Conservation (phyloP, 2,113 vertebrate genomes). For the Campylomormyrus numenius region DNA sequence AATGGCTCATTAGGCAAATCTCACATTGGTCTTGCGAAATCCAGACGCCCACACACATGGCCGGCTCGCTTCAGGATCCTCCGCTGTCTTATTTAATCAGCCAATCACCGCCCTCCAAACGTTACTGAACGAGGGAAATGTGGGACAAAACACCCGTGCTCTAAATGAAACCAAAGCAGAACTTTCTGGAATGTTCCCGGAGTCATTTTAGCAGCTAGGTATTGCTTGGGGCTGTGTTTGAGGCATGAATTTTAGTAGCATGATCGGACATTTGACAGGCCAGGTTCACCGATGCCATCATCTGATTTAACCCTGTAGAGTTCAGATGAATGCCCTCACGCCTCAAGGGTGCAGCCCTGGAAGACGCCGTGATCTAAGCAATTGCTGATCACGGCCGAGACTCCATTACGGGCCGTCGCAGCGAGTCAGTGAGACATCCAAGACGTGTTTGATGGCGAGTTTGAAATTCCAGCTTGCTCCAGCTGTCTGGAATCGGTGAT, state of each 20-base stretch:
- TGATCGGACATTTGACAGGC: not conserved
- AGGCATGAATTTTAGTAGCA: not conserved
- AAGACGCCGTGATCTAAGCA: not conserved
- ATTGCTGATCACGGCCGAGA: not conserved
- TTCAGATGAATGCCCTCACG: not conserved
- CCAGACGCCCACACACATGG: not conserved
- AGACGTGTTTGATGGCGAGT: not conserved
- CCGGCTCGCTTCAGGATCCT: not conserved
- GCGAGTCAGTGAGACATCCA: not conserved
- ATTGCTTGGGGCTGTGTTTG: not conserved
- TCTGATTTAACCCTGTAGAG: not conserved
- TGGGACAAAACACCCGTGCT: not conserved
- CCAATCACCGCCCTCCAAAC: not conserved
- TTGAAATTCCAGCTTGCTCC: not conserved
- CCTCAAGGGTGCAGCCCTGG: not conserved
- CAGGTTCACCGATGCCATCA: not conserved
- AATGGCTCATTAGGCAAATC: constrained; percentile 4
- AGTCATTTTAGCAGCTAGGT: not conserved
- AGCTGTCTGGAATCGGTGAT: not conserved
- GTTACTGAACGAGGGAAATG: not conserved
- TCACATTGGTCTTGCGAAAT: not conserved
- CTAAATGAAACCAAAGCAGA: not conserved
- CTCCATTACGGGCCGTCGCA: not conserved
- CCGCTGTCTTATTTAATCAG: not conserved
- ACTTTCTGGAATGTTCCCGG: not conserved